These are phyloP conservation scores for Eupleurogrammus muticus DNA, from an alignment of 2,797 vertebrate species.

Conservation along the genomic window DNA sequence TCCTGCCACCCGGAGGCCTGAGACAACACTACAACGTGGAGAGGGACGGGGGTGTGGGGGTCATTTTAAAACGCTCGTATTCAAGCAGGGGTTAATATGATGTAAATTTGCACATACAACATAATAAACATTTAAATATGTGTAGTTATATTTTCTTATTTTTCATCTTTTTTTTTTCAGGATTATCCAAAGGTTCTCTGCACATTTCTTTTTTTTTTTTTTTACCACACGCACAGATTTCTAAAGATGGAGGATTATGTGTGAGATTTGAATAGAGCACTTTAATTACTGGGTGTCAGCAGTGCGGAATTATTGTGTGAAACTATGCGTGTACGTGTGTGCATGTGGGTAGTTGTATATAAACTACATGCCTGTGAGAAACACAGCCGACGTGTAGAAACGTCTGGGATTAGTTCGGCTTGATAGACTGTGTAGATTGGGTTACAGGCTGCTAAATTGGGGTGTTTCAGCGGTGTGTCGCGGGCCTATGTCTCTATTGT, in stretches of 20 bases:
- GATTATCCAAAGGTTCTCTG: background rate
- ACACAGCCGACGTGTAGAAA: constrained; percentile 57
- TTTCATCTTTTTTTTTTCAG: too few relatives aligned
- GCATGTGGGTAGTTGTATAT: constrained; percentile 26
- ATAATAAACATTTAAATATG: constrained; percentile 17
- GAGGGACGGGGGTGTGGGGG: background rate
- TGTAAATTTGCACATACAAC: constrained; percentile 34
- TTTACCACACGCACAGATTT: constrained; percentile 19
- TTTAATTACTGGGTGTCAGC: constrained; percentile 62
- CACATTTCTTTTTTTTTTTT: background rate
- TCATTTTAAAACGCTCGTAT: constrained; percentile 4
- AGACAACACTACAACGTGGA: constrained; percentile 41
- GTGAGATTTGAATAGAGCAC: constrained; percentile 40
- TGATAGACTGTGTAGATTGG: constrained; percentile 65
- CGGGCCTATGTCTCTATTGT: constrained; percentile 69
- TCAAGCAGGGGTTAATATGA: constrained; percentile 13
- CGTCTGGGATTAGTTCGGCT: constrained; percentile 73
- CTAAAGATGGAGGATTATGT: constrained; percentile 44
- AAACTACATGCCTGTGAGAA: constrained; percentile 40
- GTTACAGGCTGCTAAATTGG: constrained; percentile 67
- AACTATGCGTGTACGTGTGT: constrained; percentile 22
- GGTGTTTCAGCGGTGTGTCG: constrained; percentile 70
- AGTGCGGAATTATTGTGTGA: constrained; percentile 7
- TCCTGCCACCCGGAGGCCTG: constrained; percentile 77
- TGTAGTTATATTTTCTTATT: background rate